Base-by-base conservation (phyloP, 2,888 invertebrate genomes). In the Drosophila anomalata region DNA sequence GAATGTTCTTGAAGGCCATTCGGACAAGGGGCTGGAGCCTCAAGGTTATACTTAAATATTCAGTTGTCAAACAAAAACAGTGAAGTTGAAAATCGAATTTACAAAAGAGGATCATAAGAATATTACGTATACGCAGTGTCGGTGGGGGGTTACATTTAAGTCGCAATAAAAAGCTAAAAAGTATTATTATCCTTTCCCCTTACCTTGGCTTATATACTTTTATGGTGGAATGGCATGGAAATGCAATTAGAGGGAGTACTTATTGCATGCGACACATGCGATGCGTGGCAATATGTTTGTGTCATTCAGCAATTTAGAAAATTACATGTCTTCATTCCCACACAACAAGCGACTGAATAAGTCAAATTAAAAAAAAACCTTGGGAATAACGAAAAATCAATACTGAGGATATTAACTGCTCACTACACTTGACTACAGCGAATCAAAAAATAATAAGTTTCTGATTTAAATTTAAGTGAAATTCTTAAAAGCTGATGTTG, bases 1-100 rank as follows among this genome's bases (percentile, higher is more conserved):
- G 55, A 41, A 82, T 88, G 89, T 88, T 87, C 87, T 72, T 87
- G 14, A 67, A 50, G 69, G 58, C 61, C 56, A 53, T 66, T 69
- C 78, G 85, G 61, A 73, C 57, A 61, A 59, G 71, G 47, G 67
- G 68, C 51, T 69, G 79, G 29, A 63, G 66, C 39, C 75, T 70
- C 63, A 84, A 71, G 87, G 82, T 82, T 51, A 55, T 42, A 65
- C 47, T 53, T 24, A 75, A 53, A 53, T 29, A 57, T 55, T 59
- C 36, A 74, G 31, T 41, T 74, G 46, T 36, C 44, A 17, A 55
- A 46, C 54, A 31, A 50, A 47, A 42, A 44, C 39, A 46, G 41
- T 55, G 22, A 26, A 29, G 9, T 29, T 29, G 11, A 50, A 17
- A 33, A 36, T 20, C 14, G 36, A 17, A 17, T n/a, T n/a, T 20